Evolutionary conservation across 2,113 vertebrate species (phyloP), one percentile per base, ranked within the genome.

Genomic region (Trachemys scripta): DNA sequence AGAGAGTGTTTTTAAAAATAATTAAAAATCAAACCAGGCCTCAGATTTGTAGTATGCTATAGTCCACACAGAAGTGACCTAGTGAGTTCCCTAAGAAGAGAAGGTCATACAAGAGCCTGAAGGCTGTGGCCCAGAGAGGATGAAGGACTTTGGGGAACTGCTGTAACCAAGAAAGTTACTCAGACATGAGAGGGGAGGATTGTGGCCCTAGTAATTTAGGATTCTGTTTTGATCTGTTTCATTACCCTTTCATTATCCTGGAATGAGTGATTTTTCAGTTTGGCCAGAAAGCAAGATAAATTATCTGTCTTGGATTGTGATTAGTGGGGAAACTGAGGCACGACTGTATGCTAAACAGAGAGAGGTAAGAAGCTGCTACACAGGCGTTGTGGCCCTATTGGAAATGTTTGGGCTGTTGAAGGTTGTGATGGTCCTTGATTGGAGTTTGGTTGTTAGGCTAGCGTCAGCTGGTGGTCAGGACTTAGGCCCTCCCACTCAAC

Each of bases 291-390:
- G n/a, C 2, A 80, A 38, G 78, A 38, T 51, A 57, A 17, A 5
- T 50, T 22, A 8, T 13, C 50, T 54, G 51, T 12, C 10, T 29
- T 79, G 19, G 2, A 22, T 10, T 49, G 47, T 49, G 47, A 49
- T 49, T 11, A 49, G 47, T 49, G 24, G 54, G 87, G 76, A 59
- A 49, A 47, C 11, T 0, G 2, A 62, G 8, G 13, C 25, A 83
- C 0, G 27, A 5, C 47, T 29, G 24, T 90, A 22, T 29, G 35
- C 59, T 72, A 50, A 72, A 42, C 35, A 38, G 10, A 0, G 1
- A 84, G 92, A 84, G 87, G 56, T 19, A 57, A 57, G 56, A 57
- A 24, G 35, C 29, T 10, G 20, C n/a, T 79, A n/a, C 8, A 35
- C 5, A 72, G 54, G 85, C 13, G 6, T 27, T 45, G 79, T 45